Conservation (phyloP, 2,113 vertebrate species). For the human region DNA sequence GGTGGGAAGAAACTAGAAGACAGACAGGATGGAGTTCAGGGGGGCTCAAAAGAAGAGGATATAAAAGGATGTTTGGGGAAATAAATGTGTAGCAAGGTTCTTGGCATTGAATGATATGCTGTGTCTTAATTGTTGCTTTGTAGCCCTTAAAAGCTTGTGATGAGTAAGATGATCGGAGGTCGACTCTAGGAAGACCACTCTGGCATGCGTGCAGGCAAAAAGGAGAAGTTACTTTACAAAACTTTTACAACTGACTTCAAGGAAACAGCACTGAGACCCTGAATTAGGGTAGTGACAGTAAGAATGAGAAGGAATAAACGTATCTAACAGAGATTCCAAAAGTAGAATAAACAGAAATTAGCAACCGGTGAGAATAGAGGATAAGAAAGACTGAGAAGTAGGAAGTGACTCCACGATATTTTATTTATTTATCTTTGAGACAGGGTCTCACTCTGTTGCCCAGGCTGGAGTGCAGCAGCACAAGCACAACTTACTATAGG, state of each 20-base stretch:
- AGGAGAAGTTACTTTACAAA: neutral
- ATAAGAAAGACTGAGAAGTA: neutral
- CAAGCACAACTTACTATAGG: too few relatives aligned
- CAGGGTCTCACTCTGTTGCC: too few relatives aligned
- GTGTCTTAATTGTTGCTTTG: neutral
- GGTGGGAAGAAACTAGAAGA: neutral
- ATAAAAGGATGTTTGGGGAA: neutral
- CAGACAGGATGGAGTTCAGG: neutral
- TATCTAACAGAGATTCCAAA: neutral
- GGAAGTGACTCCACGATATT: neutral
- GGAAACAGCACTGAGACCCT: neutral
- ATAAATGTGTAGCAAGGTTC: neutral
- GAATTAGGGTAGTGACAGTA: neutral
- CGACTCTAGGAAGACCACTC: neutral
- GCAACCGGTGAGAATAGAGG: neutral
- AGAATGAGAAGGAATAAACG: neutral
- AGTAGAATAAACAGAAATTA: neutral
- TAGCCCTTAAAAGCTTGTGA: neutral
- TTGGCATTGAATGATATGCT: neutral
- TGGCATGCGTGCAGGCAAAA: neutral
- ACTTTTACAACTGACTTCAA: neutral
- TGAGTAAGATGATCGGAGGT: neutral
- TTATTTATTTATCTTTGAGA: too few relatives aligned
- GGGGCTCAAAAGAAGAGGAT: neutral
- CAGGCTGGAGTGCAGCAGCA: too few relatives aligned